Evolutionary conservation across 2,113 vertebrate genomes (phyloP).

Genomic region (Phainopepla nitens): DNA sequence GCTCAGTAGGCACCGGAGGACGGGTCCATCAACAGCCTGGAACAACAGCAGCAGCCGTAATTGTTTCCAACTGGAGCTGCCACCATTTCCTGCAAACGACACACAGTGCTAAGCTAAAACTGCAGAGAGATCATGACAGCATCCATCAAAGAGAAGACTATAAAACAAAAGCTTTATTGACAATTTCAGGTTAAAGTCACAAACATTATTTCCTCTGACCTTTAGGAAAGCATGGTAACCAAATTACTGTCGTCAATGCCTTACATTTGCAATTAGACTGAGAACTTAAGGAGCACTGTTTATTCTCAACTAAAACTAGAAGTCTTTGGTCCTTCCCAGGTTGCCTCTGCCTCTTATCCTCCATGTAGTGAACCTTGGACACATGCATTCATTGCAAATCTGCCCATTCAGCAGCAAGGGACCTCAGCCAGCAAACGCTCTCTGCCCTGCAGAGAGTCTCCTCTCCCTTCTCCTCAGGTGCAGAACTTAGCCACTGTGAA

Average conservation of each 20-base stretch:
- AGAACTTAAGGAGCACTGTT: neutral
- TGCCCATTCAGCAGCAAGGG: neutral
- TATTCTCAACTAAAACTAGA: neutral
- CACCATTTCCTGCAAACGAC: neutral
- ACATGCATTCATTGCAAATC: neutral
- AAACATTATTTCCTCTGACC: neutral
- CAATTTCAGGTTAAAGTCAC: neutral
- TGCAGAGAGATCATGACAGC: neutral
- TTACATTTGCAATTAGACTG: neutral
- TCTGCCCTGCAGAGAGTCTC: slow-evolving; percentile 35
- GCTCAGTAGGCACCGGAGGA: slow-evolving; percentile 99
- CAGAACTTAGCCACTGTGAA: slow-evolving; percentile 99
- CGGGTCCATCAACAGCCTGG: slow-evolving; percentile 78
- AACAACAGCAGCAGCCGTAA: slow-evolving; percentile 36
- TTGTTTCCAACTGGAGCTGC: neutral
- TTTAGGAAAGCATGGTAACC: neutral
- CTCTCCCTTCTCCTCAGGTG: slow-evolving; percentile 94
- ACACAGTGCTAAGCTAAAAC: neutral
- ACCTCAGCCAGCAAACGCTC: neutral
- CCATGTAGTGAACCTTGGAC: neutral
- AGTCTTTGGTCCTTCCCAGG: neutral
- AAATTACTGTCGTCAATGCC: neutral
- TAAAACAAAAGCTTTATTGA: slow-evolving; percentile 1
- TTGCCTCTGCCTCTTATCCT: neutral
- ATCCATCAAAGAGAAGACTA: neutral